Evolutionary conservation across 2,113 vertebrate species (phyloP).

Genomic region (Elachura formosa): DNA sequence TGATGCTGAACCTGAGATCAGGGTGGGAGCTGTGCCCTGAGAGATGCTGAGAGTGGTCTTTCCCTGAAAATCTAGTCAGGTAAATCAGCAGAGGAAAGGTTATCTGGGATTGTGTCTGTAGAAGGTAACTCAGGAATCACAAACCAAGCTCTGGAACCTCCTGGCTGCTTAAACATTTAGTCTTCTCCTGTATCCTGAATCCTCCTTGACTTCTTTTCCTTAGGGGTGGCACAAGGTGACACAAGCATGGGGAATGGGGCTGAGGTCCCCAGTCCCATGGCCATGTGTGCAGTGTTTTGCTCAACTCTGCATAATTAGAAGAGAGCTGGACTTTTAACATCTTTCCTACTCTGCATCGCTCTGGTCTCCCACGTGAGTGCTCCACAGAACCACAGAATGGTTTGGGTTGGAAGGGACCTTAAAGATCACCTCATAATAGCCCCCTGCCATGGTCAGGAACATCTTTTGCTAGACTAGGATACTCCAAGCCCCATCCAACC

Average conservation of each 20-base stretch:
- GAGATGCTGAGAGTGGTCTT: not conserved
- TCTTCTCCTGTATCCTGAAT: not conserved
- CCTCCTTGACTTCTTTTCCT: not conserved
- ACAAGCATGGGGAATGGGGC: not conserved
- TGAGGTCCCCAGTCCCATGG: not conserved
- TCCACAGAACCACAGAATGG: not conserved
- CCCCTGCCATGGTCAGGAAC: not conserved
- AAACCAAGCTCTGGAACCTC: not conserved
- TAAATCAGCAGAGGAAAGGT: not conserved
- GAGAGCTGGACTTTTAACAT: not conserved
- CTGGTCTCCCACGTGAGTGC: fast-evolving
- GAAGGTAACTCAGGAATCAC: not conserved
- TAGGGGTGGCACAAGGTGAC: not conserved
- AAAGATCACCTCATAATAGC: not conserved
- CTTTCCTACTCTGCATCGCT: fast-evolving
- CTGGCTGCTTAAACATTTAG: not conserved
- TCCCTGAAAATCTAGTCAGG: not conserved
- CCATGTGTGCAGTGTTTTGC: not conserved
- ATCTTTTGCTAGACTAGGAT: not conserved
- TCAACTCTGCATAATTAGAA: not conserved
- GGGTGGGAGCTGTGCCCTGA: not conserved
- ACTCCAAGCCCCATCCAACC: not conserved
- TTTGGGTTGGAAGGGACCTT: not conserved
- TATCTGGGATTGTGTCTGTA: not conserved
- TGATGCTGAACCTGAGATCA: not conserved